Evolutionary conservation across 2,797 vertebrate genomes (phyloP).

Genomic region (Argyrosomus regius): DNA sequence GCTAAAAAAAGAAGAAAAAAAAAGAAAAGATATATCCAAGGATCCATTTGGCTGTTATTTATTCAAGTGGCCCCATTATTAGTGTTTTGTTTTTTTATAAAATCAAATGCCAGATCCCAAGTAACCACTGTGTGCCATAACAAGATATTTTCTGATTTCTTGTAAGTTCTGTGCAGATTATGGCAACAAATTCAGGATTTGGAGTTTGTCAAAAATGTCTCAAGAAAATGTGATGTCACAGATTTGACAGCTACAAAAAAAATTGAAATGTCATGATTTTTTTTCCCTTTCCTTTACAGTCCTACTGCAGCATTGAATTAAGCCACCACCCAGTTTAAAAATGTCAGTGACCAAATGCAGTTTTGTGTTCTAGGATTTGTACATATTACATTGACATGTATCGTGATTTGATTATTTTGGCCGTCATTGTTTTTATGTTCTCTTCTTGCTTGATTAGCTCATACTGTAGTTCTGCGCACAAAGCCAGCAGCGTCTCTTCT

Average conservation of each 20-base stretch:
- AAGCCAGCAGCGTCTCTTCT: conserved; percentile 57
- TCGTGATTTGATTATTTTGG: conserved; percentile 46
- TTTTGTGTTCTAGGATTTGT: conserved; percentile 64
- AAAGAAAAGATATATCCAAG: not conserved
- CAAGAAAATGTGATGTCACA: not conserved
- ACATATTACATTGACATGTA: conserved; percentile 59
- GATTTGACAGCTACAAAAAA: not conserved
- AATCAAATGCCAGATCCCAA: not conserved
- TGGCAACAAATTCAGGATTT: conserved; percentile 1
- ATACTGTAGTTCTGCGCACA: conserved; percentile 40
- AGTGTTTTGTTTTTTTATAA: not conserved
- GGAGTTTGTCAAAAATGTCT: not conserved
- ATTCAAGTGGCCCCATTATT: conserved; percentile 25
- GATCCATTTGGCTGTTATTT: conserved; percentile 43
- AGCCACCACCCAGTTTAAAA: not conserved
- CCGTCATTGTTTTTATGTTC: conserved; percentile 25
- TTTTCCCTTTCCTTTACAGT: not conserved
- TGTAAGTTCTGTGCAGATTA: not conserved
- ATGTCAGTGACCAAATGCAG: conserved; percentile 47
- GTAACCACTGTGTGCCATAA: not conserved
- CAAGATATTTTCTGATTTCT: not conserved
- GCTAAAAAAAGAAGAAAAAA: conserved; percentile 17
- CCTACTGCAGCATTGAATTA: not conserved
- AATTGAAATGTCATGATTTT: not conserved
- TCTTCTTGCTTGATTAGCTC: conserved; percentile 48